Conservation (phyloP, 2,113 vertebrate species). For the Cyprinodon tularosa region DNA sequence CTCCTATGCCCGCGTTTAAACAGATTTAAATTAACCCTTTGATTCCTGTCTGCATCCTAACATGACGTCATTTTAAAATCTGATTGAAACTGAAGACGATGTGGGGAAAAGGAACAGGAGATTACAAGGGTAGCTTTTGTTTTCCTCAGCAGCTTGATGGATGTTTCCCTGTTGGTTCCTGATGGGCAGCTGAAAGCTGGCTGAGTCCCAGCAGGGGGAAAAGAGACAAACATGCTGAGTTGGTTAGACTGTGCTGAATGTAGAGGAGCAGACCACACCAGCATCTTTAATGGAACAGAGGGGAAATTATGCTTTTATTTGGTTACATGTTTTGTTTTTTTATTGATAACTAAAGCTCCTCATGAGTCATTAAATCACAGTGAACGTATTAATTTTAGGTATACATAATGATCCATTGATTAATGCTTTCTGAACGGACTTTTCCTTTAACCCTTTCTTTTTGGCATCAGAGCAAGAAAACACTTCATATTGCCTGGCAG, state of each 20-base stretch:
- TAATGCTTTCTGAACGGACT: no score
- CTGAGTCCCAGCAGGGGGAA: conserved; percentile 12
- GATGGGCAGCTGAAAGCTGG: conserved; percentile 26
- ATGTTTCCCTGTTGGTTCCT: neutral
- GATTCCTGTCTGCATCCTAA: neutral
- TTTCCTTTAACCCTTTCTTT: no score
- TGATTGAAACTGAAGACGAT: neutral
- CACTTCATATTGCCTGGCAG: neutral
- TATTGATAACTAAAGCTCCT: no score
- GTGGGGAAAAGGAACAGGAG: neutral
- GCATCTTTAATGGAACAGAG: neutral
- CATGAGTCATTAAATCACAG: no score
- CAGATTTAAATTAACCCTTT: neutral
- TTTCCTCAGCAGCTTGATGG: neutral
- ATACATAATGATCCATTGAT: no score
- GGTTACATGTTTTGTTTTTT: neutral
- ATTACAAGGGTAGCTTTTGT: conserved; percentile 6
- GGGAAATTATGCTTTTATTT: neutral
- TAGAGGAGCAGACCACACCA: neutral
- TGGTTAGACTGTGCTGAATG: neutral
- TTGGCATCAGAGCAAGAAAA: no score
- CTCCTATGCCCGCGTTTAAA: neutral
- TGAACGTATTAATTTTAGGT: no score
- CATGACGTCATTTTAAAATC: conserved; percentile 3
- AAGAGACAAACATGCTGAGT: conserved; percentile 7